Percentiles rank a stretch among this genome's conserved stretches.
Conservation (phyloP, 2,113 vertebrate genomes). For the Mohoua ochrocephala region DNA sequence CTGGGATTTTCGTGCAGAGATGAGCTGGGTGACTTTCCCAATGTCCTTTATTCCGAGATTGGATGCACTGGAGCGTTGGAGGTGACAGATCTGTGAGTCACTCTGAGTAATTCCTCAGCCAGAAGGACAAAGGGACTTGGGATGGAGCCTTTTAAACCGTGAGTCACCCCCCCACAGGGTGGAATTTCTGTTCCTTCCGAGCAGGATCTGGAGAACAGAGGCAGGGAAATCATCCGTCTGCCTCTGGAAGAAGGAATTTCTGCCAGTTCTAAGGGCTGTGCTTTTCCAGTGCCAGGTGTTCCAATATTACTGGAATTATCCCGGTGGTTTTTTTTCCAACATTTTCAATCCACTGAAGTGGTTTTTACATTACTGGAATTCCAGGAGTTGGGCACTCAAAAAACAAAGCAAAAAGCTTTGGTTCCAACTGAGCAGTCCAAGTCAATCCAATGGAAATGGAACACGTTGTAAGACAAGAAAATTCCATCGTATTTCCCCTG, state of each 20-base stretch:
- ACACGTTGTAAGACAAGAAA: neutral
- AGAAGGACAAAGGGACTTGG: neutral
- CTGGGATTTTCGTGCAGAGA: neutral
- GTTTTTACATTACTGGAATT: neutral
- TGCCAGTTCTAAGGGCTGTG: neutral
- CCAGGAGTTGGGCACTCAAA: neutral
- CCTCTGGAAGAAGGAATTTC: neutral
- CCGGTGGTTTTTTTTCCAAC: neutral
- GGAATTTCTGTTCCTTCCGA: neutral
- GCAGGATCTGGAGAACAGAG: neutral
- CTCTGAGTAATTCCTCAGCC: neutral
- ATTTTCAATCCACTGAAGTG: neutral
- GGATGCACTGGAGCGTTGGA: neutral
- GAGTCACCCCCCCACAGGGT: neutral
- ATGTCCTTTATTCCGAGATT: no score
- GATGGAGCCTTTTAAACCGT: neutral
- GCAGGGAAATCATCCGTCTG: neutral
- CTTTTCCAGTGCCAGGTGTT: neutral
- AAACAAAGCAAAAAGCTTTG: neutral
- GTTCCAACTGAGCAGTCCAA: neutral
- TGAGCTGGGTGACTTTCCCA: neutral
- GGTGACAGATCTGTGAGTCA: neutral
- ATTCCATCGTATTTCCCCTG: neutral
- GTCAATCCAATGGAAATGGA: neutral
- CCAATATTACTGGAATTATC: neutral